A percentile compares a stretch with the other conserved stretches of the same genome.
phyloP scores from a whole-genome alignment of 2,797 vertebrate genomes.

The Sebastes wilsoni region DNA sequence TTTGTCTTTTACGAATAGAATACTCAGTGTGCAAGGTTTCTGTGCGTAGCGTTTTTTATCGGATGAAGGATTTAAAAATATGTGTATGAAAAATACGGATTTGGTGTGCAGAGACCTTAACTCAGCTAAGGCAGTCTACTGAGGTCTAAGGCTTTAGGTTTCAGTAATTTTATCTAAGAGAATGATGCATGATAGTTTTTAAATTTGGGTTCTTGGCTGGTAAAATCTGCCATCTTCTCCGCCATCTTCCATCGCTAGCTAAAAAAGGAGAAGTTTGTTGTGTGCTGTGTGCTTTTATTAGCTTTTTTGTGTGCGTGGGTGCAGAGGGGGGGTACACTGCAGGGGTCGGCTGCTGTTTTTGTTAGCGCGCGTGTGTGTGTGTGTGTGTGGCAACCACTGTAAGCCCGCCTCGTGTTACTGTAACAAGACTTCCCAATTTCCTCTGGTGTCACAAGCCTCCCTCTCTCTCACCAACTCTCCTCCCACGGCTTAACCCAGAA shows the following conservation, averaged over 20 bases:
- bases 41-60: too few relatives aligned
- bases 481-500: conserved; percentile 55
- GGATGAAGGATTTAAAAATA: too few relatives aligned
- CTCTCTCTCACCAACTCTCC: conserved; percentile 12
- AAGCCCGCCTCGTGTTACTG: conserved; percentile 41
- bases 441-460: conserved; percentile 48
- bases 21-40: too few relatives aligned
- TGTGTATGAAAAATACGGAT: too few relatives aligned
- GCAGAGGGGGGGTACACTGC: conserved; percentile 1
- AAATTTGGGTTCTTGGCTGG: too few relatives aligned
- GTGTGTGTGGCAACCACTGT: conserved; percentile 22
- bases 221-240: background rate
- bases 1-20: too few relatives aligned
- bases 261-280: background rate
- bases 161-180: background rate
- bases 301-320: conserved; percentile 35
- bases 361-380: background rate
- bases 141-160: background rate
- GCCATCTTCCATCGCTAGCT: background rate
- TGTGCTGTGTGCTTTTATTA: conserved; percentile 36
- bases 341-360: conserved; percentile 32
- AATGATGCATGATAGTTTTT: background rate
- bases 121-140: background rate
- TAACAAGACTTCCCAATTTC: conserved; percentile 60
- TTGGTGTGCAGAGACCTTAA: background rate